Conservation (phyloP, 2,113 vertebrate genomes). For the Neoarius graeffei region DNA sequence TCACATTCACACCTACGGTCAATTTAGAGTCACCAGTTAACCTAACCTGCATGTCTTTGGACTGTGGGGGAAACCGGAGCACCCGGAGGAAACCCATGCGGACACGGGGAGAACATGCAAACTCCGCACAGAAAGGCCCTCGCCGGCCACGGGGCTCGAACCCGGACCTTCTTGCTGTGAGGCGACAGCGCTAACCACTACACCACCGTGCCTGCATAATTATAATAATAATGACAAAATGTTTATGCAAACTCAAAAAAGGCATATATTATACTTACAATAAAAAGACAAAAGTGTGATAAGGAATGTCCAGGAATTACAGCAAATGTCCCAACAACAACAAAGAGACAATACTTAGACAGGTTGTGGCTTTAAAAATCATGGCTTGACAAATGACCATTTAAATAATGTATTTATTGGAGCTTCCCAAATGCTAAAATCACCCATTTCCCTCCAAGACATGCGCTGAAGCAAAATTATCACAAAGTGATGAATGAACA, state of each 20-base stretch:
- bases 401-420: slow-evolving; percentile 3
- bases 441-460: not conserved
- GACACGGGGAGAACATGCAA: no score
- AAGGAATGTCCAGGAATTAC: slow-evolving; percentile 6
- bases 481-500: not conserved
- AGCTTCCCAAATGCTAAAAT: slow-evolving; percentile 20
- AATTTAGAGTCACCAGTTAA: no score
- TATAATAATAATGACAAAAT: not conserved
- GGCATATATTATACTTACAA: slow-evolving; percentile 24
- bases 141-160: no score
- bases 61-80: no score
- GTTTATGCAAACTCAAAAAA: not conserved
- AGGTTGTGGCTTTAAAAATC: slow-evolving; percentile 43
- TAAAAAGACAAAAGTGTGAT: slow-evolving; percentile 24
- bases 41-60: no score
- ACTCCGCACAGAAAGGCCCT: no score
- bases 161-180: no score
- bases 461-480: not conserved
- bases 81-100: no score
- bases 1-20: no score
- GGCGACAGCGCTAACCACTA: no score
- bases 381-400: slow-evolving; percentile 33
- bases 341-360: slow-evolving; percentile 34
- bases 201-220: no score
- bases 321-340: slow-evolving; percentile 40